These are phyloP conservation scores for Xenotilapia longispinis DNA, from an alignment of 2,113 vertebrate species.

Conservation along the genomic window DNA sequence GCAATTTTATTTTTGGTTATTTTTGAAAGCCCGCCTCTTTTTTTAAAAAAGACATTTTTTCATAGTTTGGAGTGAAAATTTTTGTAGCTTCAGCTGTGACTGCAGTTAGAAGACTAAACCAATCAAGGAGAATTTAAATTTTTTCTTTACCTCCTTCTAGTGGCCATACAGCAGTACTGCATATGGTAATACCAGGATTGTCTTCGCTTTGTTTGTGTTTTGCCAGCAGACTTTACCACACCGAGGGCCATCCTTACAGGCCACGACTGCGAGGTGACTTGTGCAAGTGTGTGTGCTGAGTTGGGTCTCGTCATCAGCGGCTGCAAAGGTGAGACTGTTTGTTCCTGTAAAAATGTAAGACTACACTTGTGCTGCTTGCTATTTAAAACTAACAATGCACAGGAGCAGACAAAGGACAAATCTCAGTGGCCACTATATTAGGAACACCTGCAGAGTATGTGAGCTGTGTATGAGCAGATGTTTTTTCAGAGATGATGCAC, in stretches of 20 bases:
- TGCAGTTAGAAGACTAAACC: neutral
- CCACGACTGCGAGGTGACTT: constrained; percentile 92
- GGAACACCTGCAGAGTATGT: neutral
- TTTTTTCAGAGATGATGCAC: neutral
- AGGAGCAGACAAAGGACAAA: neutral
- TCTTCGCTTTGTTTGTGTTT: neutral
- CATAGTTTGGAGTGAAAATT: neutral
- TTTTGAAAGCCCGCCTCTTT: neutral
- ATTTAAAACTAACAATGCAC: neutral
- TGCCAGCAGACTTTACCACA: constrained; percentile 82
- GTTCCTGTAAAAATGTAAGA: neutral
- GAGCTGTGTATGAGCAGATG: neutral
- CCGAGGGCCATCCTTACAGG: constrained; percentile 91
- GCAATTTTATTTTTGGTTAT: neutral
- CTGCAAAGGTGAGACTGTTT: constrained; percentile 80
- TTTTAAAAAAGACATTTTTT: accelerated
- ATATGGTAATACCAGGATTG: too few relatives aligned
- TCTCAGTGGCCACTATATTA: neutral
- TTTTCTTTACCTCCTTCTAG: neutral
- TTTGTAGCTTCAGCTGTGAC: neutral
- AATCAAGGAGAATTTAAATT: neutral
- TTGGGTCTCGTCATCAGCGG: constrained; percentile 94
- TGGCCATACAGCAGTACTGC: neutral
- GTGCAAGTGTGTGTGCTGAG: constrained; percentile 89
- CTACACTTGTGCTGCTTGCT: neutral